phyloP scores from a whole-genome alignment of 2,113 vertebrate species.

The Mohoua ochrocephala region DNA sequence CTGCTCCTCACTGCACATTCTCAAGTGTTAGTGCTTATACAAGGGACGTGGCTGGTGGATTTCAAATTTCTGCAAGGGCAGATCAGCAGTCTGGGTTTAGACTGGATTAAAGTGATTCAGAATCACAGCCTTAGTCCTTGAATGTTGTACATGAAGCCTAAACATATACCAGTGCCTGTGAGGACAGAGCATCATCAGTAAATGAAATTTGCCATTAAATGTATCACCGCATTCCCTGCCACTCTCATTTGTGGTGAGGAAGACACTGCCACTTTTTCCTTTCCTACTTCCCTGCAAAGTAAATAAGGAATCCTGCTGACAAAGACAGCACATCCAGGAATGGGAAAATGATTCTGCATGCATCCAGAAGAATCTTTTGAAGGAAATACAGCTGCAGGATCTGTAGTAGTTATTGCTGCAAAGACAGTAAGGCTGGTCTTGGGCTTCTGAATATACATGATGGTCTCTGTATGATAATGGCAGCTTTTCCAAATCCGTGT shows the following conservation, averaged over 20 bases:
- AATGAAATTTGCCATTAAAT: not conserved
- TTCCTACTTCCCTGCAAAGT: not conserved
- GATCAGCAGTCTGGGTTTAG: not conserved
- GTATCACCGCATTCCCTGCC: not conserved
- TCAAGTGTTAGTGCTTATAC: not conserved
- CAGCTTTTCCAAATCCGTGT: not conserved
- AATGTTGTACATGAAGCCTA: not conserved
- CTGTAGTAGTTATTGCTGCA: not conserved
- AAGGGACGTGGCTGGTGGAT: not conserved
- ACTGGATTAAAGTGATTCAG: not conserved
- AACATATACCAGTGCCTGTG: not conserved
- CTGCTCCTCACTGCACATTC: not conserved
- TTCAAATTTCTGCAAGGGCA: not conserved
- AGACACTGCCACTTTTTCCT: not conserved
- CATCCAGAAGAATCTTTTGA: not conserved
- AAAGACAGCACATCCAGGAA: not conserved
- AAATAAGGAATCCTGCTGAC: not conserved
- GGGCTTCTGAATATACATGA: not conserved
- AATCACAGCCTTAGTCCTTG: not conserved
- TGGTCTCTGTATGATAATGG: not conserved
- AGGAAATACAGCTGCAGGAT: not conserved
- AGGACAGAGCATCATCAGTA: not conserved
- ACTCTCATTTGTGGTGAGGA: not conserved
- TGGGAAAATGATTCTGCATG: not conserved
- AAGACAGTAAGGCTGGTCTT: not conserved